phyloP scores from a whole-genome alignment of 2,113 vertebrate genomes.

The Nycticorax nycticorax region DNA sequence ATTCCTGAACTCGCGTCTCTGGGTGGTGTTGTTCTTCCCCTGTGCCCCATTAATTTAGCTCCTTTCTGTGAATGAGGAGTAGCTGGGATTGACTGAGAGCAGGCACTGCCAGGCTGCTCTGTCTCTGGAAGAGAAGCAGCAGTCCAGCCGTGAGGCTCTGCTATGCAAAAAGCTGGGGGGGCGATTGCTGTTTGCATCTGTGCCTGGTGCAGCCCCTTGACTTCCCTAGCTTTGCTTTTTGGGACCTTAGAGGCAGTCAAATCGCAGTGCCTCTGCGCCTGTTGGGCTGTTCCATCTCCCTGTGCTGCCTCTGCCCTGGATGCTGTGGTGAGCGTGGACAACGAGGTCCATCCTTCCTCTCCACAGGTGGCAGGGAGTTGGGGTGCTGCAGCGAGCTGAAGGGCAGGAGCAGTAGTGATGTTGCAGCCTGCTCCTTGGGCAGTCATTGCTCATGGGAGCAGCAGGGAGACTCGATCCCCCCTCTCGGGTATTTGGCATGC shows the following conservation, averaged over 20 bases:
- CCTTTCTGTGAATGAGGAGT: not conserved
- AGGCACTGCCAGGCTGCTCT: not conserved
- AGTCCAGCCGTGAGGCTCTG: not conserved
- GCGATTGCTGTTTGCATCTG: not conserved
- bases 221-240: not conserved
- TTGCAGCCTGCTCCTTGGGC: not conserved
- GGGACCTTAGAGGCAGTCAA: not conserved
- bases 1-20: not conserved
- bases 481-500: not conserved
- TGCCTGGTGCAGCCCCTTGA: not conserved
- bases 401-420: not conserved
- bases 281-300: not conserved
- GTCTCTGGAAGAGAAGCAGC: not conserved
- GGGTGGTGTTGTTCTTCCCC: not conserved
- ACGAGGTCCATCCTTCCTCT: not conserved
- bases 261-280: rapidly evolving
- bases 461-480: rapidly evolving
- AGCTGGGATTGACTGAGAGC: not conserved
- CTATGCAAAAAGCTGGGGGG: not conserved
- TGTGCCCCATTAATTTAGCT: not conserved
- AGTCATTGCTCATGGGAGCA: not conserved
- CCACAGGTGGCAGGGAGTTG: rapidly evolving
- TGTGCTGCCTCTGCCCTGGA: not conserved
- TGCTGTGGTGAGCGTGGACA: not conserved
- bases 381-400: not conserved